Evolutionary conservation across 2,113 vertebrate species (phyloP).

Genomic region (Nansenia antarctica): DNA sequence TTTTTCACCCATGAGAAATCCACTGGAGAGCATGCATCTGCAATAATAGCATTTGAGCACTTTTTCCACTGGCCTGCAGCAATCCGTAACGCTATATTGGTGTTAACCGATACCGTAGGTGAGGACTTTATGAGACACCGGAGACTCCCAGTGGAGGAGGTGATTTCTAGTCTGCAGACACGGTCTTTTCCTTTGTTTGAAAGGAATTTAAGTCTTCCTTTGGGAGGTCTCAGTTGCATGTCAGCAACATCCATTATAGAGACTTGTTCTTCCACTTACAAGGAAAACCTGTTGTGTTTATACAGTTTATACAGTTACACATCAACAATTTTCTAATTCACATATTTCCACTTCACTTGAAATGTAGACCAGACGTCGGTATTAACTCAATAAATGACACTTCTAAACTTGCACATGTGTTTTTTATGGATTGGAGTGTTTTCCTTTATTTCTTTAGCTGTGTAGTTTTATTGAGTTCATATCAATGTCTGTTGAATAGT

Average conservation of each 20-base stretch:
- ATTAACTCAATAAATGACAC: too few species aligned
- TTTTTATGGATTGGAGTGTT: too few species aligned
- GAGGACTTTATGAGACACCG: slow-evolving; percentile 39
- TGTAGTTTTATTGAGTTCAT: too few species aligned
- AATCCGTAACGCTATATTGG: slow-evolving; percentile 32
- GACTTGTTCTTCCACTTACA: slow-evolving; percentile 30
- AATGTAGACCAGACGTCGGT: too few species aligned
- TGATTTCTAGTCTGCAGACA: slow-evolving; percentile 45
- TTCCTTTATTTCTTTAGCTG: too few species aligned
- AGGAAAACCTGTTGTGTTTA: slow-evolving; percentile 3
- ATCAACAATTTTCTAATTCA: too few species aligned
- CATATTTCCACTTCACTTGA: too few species aligned
- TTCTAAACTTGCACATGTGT: too few species aligned
- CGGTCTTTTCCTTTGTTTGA: slow-evolving; percentile 38
- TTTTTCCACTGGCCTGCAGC: slow-evolving; percentile 35
- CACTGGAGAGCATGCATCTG: background rate
- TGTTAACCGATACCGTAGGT: slow-evolving; percentile 21
- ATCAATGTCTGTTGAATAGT: too few species aligned
- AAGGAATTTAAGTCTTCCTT: slow-evolving; percentile 38
- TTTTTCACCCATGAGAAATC: background rate
- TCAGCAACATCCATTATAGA: slow-evolving; percentile 32
- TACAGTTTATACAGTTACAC: too few species aligned
- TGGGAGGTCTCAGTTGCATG: slow-evolving; percentile 17
- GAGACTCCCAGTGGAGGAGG: slow-evolving; percentile 33
- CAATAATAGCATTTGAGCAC: slow-evolving; percentile 2